Percentiles rank a stretch among this genome's conserved stretches.
Evolutionary conservation across 2,113 vertebrate genomes (phyloP).

Genomic region (Neoarius graeffei): DNA sequence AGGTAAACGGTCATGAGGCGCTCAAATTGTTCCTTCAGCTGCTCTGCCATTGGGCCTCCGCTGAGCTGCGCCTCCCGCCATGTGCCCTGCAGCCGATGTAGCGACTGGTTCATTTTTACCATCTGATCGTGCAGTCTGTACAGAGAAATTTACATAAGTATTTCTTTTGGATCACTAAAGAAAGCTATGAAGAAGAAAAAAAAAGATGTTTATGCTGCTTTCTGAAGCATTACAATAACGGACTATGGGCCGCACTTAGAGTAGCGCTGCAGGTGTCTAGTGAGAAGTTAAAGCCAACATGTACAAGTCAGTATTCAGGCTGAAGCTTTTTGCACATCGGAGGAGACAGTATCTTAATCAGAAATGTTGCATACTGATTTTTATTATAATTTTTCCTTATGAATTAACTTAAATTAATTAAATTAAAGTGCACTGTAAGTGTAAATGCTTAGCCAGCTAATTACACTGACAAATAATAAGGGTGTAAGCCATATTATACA

Average conservation of each 20-base stretch:
- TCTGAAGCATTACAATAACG: not conserved
- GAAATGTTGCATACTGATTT: not conserved
- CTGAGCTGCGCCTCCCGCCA: constrained; percentile 93
- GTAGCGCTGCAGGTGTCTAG: not conserved
- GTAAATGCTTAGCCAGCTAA: not conserved
- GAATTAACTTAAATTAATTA: not conserved
- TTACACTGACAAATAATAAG: not conserved
- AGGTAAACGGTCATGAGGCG: constrained; percentile 96
- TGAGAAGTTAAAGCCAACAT: not conserved
- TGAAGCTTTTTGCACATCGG: not conserved
- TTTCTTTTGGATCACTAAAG: not conserved
- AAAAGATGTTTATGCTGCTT: not conserved
- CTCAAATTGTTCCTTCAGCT: constrained; percentile 94
- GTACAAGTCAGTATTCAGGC: not conserved
- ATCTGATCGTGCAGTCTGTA: constrained; percentile 94
- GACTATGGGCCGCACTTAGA: not conserved
- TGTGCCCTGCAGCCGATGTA: constrained; percentile 92
- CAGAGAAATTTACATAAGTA: constrained; percentile 14
- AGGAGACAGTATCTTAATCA: not conserved
- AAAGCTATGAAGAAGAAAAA: too few species aligned
- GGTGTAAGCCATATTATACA: not conserved
- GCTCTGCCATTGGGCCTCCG: constrained; percentile 83
- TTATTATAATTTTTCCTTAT: too few species aligned
- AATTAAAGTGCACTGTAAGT: not conserved
- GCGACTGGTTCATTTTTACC: constrained; percentile 98